Evolutionary conservation across 1,140 invertebrate genomes (phyloP).

Genomic region (Meloidogyne chitwoodi): DNA sequence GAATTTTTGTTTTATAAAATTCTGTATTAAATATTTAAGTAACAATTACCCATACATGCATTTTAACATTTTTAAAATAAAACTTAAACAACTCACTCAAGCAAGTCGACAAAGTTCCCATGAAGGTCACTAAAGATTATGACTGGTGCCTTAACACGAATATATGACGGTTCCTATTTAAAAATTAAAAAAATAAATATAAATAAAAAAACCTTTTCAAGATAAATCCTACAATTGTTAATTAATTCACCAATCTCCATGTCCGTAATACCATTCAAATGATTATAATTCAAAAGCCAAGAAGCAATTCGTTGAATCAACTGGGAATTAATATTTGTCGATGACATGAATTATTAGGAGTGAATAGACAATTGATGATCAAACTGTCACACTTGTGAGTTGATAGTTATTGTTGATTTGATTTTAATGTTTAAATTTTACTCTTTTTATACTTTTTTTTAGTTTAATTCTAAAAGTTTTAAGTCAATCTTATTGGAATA

Average conservation of each 20-base stretch:
- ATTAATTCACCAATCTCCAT: neutral
- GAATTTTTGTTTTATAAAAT: too few relatives aligned
- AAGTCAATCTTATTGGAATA: neutral
- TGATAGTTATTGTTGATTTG: too few relatives aligned
- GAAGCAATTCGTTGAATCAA: neutral
- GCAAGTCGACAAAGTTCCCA: neutral
- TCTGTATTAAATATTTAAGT: too few relatives aligned
- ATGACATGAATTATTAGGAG: neutral
- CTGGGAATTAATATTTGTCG: neutral
- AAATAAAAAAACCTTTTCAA: neutral
- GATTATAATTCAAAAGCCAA: neutral
- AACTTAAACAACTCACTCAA: slow-evolving; percentile 20
- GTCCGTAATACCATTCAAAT: neutral
- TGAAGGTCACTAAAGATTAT: slow-evolving; percentile 7
- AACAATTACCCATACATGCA: too few relatives aligned
- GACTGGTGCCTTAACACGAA: neutral
- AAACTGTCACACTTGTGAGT: too few relatives aligned
- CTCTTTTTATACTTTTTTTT: neutral
- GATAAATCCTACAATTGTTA: neutral
- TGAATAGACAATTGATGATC: neutral
- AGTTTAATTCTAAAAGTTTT: too few relatives aligned
- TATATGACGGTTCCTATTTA: neutral
- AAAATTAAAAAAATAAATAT: neutral
- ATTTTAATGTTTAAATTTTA: neutral
- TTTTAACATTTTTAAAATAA: too few relatives aligned